Evolutionary conservation across 2,888 invertebrate genomes (phyloP).

Genomic region (Chrysomela aeneicollis): DNA sequence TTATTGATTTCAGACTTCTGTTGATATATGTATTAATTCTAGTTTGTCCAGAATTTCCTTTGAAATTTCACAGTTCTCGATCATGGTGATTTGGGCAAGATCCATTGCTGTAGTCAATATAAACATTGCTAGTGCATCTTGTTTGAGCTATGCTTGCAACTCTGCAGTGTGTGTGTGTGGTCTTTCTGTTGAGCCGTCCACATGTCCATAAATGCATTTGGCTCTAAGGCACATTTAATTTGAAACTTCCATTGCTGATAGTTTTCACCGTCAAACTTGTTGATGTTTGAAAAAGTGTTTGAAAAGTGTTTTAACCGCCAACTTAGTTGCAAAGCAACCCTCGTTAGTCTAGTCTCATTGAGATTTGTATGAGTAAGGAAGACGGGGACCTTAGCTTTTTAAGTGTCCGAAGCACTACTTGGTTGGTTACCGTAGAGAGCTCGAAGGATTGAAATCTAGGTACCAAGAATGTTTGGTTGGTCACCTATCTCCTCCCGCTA

Average conservation of each 20-base stretch:
- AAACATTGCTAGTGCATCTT: slow-evolving; percentile 1
- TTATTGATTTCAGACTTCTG: slow-evolving; percentile 42
- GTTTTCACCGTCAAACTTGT: slow-evolving; percentile 2
- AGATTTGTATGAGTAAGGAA: no score
- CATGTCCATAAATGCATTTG: neutral
- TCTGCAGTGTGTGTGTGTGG: neutral
- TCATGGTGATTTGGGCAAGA: slow-evolving; percentile 38
- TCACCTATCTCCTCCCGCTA: no score
- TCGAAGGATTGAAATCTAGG: no score
- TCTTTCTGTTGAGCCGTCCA: neutral
- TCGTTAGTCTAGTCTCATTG: no score
- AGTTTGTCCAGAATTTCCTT: slow-evolving; percentile 42
- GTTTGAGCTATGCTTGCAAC: neutral
- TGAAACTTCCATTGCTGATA: slow-evolving; percentile 8
- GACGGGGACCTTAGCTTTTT: no score
- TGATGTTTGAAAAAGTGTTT: no score
- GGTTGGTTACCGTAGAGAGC: no score
- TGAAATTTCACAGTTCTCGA: slow-evolving; percentile 43
- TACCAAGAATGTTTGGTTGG: no score
- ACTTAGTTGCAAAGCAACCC: no score
- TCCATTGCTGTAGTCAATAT: slow-evolving; percentile 16
- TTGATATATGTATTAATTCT: slow-evolving; percentile 37
- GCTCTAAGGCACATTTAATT: slow-evolving; percentile 2
- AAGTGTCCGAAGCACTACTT: no score
- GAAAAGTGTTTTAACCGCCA: no score